Evolutionary conservation across 30 jellyfish, hydroid and myxozoan genomes (phyloP), one percentile per base, ranked within the genome.

Genomic region (Cassiopea andromeda): DNA sequence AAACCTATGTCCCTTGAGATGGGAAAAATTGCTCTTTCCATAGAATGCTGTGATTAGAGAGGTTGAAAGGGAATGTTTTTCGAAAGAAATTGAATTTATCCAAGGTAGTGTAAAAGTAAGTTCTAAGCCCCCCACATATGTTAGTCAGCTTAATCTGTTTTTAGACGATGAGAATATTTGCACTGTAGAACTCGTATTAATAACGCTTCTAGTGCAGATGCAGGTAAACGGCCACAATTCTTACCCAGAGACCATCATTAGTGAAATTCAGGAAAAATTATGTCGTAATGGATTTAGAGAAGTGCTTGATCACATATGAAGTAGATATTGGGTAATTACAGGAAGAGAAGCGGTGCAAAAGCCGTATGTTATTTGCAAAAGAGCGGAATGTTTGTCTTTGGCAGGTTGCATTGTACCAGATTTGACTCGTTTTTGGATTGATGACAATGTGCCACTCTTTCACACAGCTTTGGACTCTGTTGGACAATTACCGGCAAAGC

Each of bases 361-460:
- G 46, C 75, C 13, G 93, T 73, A 75, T 89, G 89, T 27, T 27
- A 27, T 27, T 27, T 27, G 38, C 38, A 27, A 27, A 27, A 27
- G 38, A 27, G 38, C 38, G 38, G 38, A 27, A 27, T 27, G 38
- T 27, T 27, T 27, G 38, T 27, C 38, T 27, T 27, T 27, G 38
- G 38, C 38, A 27, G 38, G 38, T 27, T 27, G 38, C 38, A 48
- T 46, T 73, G 18, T 89, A 89, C 6, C 75, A 46, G 47, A 61
- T 50, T 76, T 85, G 44, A 89, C 89, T 3, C 80, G 75, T 14
- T 58, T 57, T 58, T 60, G 93, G 14, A 89, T 85, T 19, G 93
- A 85, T 82, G 93, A 85, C 46, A 79, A 73, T 73, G 93, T 84
- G 77, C 97, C 97, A 44, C 82, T 90, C 58, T 3, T 75, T 1